phyloP scores from a whole-genome alignment of 37 sponge, comb jelly and placozoan species.

The Cladorhizidae sp. region DNA sequence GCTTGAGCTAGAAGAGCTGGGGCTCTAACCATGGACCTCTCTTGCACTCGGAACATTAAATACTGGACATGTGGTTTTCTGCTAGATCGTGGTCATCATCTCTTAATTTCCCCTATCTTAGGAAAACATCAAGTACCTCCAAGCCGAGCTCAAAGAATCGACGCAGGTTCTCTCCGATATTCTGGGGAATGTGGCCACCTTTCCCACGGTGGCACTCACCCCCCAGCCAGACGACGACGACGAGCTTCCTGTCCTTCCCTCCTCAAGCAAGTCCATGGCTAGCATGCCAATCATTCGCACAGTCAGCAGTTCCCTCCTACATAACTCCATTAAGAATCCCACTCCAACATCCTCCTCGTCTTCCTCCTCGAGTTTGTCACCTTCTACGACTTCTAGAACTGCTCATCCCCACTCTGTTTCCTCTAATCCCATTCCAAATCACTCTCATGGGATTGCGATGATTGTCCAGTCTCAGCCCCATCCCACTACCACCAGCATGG shows the following conservation, averaged over 20 bases:
- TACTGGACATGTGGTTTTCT: neutral
- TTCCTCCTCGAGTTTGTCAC: neutral
- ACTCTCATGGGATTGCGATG: constrained; percentile 3
- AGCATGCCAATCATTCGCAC: neutral
- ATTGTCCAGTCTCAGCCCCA: constrained; percentile 10
- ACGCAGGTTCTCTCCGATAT: constrained; percentile 45
- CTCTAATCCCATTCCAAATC: neutral
- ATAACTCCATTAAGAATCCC: neutral
- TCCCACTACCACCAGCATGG: neutral
- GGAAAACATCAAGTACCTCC: constrained; percentile 53
- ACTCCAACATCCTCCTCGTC: neutral
- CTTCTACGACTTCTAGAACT: neutral
- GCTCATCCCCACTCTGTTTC: neutral
- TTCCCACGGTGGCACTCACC: constrained; percentile 15
- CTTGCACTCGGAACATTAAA: too few relatives aligned
- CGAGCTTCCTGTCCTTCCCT: constrained; percentile 56
- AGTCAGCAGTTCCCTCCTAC: constrained; percentile 12
- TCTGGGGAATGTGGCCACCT: constrained; percentile 25
- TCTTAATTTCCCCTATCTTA: neutral
- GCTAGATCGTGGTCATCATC: neutral
- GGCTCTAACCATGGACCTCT: too few relatives aligned
- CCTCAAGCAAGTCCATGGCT: constrained; percentile 34
- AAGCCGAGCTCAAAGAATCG: constrained; percentile 38
- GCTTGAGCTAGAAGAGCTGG: too few relatives aligned
- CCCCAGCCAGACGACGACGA: constrained; percentile 40